Base-by-base conservation (phyloP, 2,797 vertebrate genomes). In the Myiothlypis chrysogaster region DNA sequence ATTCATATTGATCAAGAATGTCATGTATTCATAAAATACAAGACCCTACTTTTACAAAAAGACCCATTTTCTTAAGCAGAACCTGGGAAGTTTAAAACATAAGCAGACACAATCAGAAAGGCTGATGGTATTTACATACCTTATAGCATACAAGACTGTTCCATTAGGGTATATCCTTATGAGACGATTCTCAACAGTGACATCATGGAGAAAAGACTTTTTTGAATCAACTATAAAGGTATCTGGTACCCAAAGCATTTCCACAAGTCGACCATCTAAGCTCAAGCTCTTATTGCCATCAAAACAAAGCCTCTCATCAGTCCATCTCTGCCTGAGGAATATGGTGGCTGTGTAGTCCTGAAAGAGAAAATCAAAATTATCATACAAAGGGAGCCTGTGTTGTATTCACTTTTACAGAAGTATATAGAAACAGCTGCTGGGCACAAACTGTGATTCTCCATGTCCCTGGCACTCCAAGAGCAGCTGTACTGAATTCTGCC, bases 181-280 rank as follows among this genome's bases (percentile, higher is more conserved):
- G 18, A 99, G 98, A 89, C 98, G 98, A 97, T 99, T 99, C 95
- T 99, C 98, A 92, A 99, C 99, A 15, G 99, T 99, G 96, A 99
- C 98, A 97, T 99, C 99, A 82, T 99, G 99, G 94, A 99, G 98
- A 95, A 99, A 99, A 87, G 98, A 99, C 96, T 98, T 99, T 96
- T 99, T 99, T 80, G 99, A 99, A 97, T 99, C 99, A 30, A 99
- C 99, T 77, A 99, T 99, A 77, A 99, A 99, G 7, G 98, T 99
- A 85, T 99, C 99, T 0, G 98, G 99, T 18, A 99, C 98, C 99
- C 99, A 99, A 71, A 99, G 98, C 94, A 99, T 98, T 97, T 99
- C 99, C 87, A 99, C 99, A 3, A 99, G 98, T 10, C 99, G 97
- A 39, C 99, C 99, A 32, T 99, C 99, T 34, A 99, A 98, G 91